phyloP scores from a whole-genome alignment of 2,113 vertebrate genomes.

The Gila orcuttii region DNA sequence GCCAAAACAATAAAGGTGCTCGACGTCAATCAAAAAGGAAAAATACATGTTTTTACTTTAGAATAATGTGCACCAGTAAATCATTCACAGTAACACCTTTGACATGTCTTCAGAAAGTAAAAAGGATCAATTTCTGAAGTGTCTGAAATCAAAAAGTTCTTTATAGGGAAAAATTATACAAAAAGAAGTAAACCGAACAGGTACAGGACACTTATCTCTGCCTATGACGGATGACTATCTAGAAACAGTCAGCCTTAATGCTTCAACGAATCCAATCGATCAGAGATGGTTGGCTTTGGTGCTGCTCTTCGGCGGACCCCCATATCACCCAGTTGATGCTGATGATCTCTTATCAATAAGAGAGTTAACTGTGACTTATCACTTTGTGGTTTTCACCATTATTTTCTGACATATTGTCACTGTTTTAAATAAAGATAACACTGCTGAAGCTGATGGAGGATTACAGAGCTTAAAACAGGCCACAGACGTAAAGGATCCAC shows the following conservation, averaged over 20 bases:
- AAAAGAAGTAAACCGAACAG: neutral
- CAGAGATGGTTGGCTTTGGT: neutral
- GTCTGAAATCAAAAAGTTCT: neutral
- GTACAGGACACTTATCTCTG: neutral
- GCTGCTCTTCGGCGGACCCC: neutral
- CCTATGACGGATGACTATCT: conserved; percentile 8
- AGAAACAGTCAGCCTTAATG: neutral
- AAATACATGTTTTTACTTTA: neutral
- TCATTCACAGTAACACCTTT: neutral
- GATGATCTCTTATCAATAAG: conserved; percentile 49
- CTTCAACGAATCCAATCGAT: conserved; percentile 20
- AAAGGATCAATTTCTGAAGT: no score
- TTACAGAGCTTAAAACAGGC: conserved; percentile 35
- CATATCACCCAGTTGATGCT: conserved; percentile 25
- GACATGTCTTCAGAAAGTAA: neutral
- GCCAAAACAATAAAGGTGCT: neutral
- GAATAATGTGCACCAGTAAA: neutral
- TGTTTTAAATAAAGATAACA: conserved; percentile 37
- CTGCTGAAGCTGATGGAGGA: conserved; percentile 11
- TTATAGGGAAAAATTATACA: neutral
- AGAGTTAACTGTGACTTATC: conserved; percentile 47
- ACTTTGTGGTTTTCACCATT: conserved; percentile 22
- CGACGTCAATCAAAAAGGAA: neutral
- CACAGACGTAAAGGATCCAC: neutral
- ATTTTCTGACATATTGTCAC: neutral